phyloP scores from a whole-genome alignment of 37 sponge, comb jelly and placozoan species.

The Bolinopsis microptera region DNA sequence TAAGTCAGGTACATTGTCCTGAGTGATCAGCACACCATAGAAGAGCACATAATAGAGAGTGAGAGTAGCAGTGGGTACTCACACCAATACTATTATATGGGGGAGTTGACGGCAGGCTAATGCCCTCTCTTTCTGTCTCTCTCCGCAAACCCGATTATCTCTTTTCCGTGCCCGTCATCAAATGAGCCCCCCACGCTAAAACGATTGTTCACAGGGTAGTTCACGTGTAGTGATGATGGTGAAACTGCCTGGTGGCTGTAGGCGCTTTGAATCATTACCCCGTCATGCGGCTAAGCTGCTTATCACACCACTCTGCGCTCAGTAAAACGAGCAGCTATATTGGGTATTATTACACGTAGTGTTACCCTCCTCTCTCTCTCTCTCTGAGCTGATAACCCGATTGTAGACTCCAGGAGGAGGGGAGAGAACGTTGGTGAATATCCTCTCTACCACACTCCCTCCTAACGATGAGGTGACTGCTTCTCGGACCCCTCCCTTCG shows the following conservation, averaged over 20 bases:
- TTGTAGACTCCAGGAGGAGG: too few species aligned
- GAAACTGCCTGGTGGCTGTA: too few species aligned
- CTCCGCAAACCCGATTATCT: not conserved
- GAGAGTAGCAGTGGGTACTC: not conserved
- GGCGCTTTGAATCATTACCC: too few species aligned
- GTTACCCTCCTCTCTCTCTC: too few species aligned
- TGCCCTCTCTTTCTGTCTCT: not conserved
- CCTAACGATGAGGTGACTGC: too few species aligned
- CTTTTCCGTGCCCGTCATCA: constrained; percentile 9
- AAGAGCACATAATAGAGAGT: not conserved
- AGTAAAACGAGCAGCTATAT: too few species aligned
- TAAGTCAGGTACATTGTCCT: not conserved
- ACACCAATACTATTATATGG: too few species aligned
- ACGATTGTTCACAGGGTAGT: not conserved
- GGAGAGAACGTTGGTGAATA: not conserved
- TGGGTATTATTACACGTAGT: too few species aligned
- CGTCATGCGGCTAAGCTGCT: too few species aligned
- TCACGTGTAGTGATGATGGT: not conserved
- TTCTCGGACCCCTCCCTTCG: not conserved
- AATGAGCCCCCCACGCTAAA: not conserved
- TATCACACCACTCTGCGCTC: too few species aligned
- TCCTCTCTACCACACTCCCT: too few species aligned
- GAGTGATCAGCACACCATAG: not conserved
- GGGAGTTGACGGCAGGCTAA: not conserved
- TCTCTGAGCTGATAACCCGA: too few species aligned